Evolutionary conservation across 2,888 invertebrate genomes (phyloP).

Genomic region (Dryobotodes eremita): DNA sequence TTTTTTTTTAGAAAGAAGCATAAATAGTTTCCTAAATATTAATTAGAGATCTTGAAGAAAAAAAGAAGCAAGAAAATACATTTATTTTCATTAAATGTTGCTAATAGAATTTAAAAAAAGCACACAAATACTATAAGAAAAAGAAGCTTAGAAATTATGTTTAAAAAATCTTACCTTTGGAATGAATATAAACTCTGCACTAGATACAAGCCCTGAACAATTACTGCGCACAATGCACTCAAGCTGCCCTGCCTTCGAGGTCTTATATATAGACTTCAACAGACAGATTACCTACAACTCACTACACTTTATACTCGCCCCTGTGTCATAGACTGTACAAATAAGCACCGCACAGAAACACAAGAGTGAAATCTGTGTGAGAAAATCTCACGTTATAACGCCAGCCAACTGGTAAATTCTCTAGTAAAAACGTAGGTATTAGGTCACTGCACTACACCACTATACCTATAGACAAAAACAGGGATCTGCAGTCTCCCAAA

Average conservation of each 20-base stretch:
- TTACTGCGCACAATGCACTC: slow-evolving; percentile 23
- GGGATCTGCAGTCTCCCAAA: slow-evolving; percentile 2
- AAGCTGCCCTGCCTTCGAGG: neutral
- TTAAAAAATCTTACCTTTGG: slow-evolving; percentile 9
- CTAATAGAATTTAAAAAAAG: no score
- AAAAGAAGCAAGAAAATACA: no score
- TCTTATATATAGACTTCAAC: slow-evolving; percentile 1
- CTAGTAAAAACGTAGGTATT: neutral
- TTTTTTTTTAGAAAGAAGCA: no score
- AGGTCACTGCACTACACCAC: no score
- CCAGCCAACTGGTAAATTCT: slow-evolving; percentile 7
- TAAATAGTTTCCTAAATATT: no score
- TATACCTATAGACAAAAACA: neutral
- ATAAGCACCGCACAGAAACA: neutral
- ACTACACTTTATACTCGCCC: slow-evolving; percentile 3
- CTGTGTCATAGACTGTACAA: slow-evolving; percentile 1
- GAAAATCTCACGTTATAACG: slow-evolving; percentile 1
- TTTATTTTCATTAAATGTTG: no score
- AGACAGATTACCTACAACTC: slow-evolving; percentile 18
- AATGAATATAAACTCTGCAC: neutral
- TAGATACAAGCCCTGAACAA: neutral
- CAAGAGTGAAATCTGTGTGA: slow-evolving; percentile 2
- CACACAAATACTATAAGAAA: no score
- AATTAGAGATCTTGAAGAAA: no score
- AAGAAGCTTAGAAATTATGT: no score